These are phyloP conservation scores for Spodoptera picta DNA, from an alignment of 2,888 invertebrate genomes.

Conservation along the genomic window DNA sequence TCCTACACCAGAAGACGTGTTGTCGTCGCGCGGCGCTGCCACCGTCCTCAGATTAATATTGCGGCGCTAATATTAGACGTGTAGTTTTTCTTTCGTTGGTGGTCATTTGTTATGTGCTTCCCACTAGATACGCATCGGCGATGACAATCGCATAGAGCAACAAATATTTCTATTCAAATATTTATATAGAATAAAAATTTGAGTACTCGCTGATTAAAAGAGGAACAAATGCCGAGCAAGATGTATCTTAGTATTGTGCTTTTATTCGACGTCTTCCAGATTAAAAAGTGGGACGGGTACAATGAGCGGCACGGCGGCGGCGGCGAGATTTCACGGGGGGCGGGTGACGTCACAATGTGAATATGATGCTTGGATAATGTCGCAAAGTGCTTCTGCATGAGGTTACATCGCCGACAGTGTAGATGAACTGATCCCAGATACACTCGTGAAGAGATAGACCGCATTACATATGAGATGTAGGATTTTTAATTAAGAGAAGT, in stretches of 20 bases:
- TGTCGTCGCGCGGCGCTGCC: conserved; percentile 62
- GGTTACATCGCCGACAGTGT: conserved; percentile 45
- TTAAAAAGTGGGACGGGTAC: conserved; percentile 84
- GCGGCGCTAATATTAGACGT: conserved; percentile 68
- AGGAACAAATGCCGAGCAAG: conserved; percentile 74
- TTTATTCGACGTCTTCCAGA: conserved; percentile 84
- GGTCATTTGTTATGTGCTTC: conserved; percentile 62
- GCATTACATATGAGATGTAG: conserved; percentile 15
- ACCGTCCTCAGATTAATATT: conserved; percentile 73
- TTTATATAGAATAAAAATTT: conserved; percentile 57
- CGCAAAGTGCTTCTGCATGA: conserved; percentile 58
- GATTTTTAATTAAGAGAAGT: conserved; percentile 39
- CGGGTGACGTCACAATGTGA: conserved; percentile 75
- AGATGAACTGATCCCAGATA: conserved; percentile 19
- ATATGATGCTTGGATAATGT: conserved; percentile 74
- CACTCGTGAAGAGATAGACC: conserved; percentile 12
- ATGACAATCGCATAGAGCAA: conserved; percentile 16
- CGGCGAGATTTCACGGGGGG: conserved; percentile 67
- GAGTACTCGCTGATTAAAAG: conserved; percentile 77
- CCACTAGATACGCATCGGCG: conserved; percentile 40
- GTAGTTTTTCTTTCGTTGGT: conserved; percentile 68
- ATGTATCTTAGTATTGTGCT: conserved; percentile 82
- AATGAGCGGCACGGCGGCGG: conserved; percentile 74
- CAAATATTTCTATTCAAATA: conserved; percentile 27
- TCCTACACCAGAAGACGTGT: conserved; percentile 71